Conservation (phyloP, 2,113 vertebrate species). For the Muntiacus muntjak region DNA sequence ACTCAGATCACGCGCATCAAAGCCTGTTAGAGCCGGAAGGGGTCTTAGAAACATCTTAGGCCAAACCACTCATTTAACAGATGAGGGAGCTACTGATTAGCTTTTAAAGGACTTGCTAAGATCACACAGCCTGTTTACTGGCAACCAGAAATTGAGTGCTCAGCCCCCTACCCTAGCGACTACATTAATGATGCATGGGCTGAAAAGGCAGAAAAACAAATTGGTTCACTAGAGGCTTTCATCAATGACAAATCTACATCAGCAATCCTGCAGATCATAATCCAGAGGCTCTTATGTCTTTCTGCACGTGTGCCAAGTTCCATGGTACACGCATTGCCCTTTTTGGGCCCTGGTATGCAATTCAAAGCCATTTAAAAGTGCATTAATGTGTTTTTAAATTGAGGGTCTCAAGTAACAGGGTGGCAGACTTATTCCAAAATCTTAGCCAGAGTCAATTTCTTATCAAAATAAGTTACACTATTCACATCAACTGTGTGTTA, state of each 20-base stretch:
- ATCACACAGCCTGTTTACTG: neutral
- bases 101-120: neutral
- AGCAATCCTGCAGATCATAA: neutral
- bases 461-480: neutral
- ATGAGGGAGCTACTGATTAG: neutral
- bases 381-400: neutral
- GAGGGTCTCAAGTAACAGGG: neutral
- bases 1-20: neutral
- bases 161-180: neutral
- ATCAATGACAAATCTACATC: neutral
- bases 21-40: neutral
- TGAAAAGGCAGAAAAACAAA: neutral
- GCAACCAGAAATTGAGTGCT: neutral
- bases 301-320: neutral
- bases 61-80: neutral
- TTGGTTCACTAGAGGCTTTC: neutral
- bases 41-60: neutral
- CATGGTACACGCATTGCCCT: neutral
- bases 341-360: neutral
- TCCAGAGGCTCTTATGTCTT: neutral
- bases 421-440: neutral
- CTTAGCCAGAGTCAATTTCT: neutral
- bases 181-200: neutral
- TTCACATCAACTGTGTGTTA: neutral
- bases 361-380: neutral